Conservation (phyloP, 2,888 invertebrate genomes). For the Flexamia atlantica region DNA sequence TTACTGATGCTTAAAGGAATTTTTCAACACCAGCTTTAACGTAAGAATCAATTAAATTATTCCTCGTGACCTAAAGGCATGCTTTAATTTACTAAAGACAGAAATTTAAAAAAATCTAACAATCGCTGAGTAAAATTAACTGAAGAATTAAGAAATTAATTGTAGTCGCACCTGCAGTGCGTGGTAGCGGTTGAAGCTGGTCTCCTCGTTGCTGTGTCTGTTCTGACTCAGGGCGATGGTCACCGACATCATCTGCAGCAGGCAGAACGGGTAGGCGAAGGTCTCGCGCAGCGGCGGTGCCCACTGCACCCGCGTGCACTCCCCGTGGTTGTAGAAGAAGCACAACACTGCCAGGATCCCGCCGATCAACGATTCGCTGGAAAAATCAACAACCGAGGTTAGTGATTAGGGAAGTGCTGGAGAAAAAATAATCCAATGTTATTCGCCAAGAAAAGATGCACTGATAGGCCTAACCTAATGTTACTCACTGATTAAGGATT, state of each 20-base stretch:
- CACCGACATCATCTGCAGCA: constrained; percentile 85
- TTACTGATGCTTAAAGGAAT: too few species aligned
- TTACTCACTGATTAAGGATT: too few species aligned
- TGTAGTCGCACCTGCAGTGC: constrained; percentile 66
- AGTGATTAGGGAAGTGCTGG: not conserved
- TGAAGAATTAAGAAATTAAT: not conserved
- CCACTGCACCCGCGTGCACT: constrained; percentile 89
- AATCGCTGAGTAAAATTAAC: too few species aligned
- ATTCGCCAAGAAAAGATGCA: too few species aligned
- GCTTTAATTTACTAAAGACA: too few species aligned
- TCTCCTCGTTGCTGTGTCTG: constrained; percentile 63
- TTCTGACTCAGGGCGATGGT: constrained; percentile 77
- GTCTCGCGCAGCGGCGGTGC: constrained; percentile 92
- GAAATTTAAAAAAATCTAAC: too few species aligned
- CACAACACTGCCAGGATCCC: constrained; percentile 84
- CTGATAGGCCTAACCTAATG: too few species aligned
- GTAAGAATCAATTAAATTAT: too few species aligned
- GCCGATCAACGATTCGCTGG: constrained; percentile 84
- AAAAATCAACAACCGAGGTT: constrained; percentile 18
- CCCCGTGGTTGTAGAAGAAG: constrained; percentile 90
- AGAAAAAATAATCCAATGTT: too few species aligned
- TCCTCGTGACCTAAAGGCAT: too few species aligned
- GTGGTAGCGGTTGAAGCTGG: constrained; percentile 55
- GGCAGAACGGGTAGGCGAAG: constrained; percentile 88
- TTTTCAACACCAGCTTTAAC: too few species aligned